Evolutionary conservation across 1,140 invertebrate genomes (phyloP), one percentile per base, ranked within the genome.

Genomic region (Metopolophium dirhodum): DNA sequence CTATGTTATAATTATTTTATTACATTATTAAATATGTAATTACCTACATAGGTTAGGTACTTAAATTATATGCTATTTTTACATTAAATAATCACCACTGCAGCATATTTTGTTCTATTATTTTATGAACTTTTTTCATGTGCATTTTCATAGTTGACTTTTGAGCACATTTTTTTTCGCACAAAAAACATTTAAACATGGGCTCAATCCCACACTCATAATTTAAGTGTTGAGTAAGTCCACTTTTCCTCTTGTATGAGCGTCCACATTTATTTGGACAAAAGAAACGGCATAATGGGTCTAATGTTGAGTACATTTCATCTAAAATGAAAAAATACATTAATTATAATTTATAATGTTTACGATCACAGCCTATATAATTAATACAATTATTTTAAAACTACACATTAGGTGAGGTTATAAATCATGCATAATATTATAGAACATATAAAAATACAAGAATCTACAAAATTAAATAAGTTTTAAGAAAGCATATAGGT

Each of bases 141-240:
- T 94, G 94, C n/a, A 94, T 92, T 89, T 94, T 94, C 51, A 94
- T 86, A 22, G 94, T 94, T 54, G 94, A 94, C 57, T 94, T 94
- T 77, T 93, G 93, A 11, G 93, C 83, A 49, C 87, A 94, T 68
- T 93, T 93, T 93, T 94, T 94, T 22, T 93, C 90, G 88, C 94
- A 94, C 45, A 94, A 61, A 41, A 41, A 82, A 54, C 94, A 94
- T 35, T 87, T 26, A 68, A 91, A 94, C n/a, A 89, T 94, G 0
- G 68, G 61, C 68, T 92, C 90, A 47, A 93, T 41, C 0, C 93
- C 87, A 77, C 95, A 95, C 92, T 95, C 95, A 86, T 94, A 94
- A 51, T 94, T 93, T 9, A 93, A 47, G 88, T 94, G 49, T 87
- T 91, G 85, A 18, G 23, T 91, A 85, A 94, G 94, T 23, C 95